Evolutionary conservation across 2,888 invertebrate genomes (phyloP), one percentile per base, ranked within the genome.

Genomic region (Cordilura impudica): DNA sequence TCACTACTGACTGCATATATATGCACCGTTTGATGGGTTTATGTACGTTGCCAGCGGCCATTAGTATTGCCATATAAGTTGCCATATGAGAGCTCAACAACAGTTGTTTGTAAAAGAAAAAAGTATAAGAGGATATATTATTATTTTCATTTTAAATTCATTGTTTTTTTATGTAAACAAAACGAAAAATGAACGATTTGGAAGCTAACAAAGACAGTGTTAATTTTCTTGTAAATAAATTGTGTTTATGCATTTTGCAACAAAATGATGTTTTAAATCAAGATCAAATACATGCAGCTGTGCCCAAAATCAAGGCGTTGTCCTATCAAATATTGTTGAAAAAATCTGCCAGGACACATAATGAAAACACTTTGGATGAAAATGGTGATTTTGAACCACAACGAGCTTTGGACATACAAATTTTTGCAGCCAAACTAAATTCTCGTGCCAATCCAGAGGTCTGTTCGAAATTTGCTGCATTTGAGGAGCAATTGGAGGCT

Each of bases 241-340:
- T 87, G 18, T 86, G 86, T 67, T 81, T 83, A 21, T 71, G 76
- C 21, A 60, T 86, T 26, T 75, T 81, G 0, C 81, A 74, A 26
- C 69, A 83, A 72, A 23, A 80, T 61, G 78, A 71, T 18, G 47
- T 21, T 1, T 43, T 71, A 29, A 49, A 29, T 29, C 19, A 77
- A 26, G 58, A 61, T 19, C 53, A 82, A 47, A 81, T 83, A 54
- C 66, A 72, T 66, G 81, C 83, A 85, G 81, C 82, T 84, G 84
- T 83, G 45, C 83, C 81, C 4, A 84, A 84, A 77, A 65, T 86
- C 4, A 85, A 85, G 69, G 81, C 83, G 2, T 73, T 81, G 45
- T 82, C 84, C 8, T 87, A 83, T 81, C 85, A 86, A 78, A 84
- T 86, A 47, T 51, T 87, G 31, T 61, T 87, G 2, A 87, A 85